Base-by-base conservation (phyloP, 2,888 invertebrate species). In the Ichneumon xanthorius region DNA sequence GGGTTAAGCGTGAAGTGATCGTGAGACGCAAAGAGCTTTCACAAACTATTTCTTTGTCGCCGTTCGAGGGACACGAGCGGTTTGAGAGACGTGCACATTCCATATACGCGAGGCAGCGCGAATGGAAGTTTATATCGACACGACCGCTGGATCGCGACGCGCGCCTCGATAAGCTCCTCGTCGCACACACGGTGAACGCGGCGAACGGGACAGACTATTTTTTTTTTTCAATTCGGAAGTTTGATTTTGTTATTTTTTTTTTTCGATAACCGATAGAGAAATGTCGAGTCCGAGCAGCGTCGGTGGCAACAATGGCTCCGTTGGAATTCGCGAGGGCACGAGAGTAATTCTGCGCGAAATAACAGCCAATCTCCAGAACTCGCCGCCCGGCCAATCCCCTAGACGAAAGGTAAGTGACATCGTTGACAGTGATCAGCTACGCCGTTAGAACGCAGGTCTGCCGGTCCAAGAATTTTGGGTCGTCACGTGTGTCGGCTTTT, bases 301-400 rank as follows among this genome's bases (percentile, higher is more conserved):
- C 19, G 80, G 87, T 40, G 86, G 75, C 19, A 86, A 81, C 78
- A 81, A 70, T 68, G 80, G 61, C 45, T 76, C 89, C 19, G 75
- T 86, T 6, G 88, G 83, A 50, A 75, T 75, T 82, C 91, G 92
- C n/a, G 92, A 92, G 67, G 92, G 92, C 7, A 91, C 90, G 30
- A 89, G 91, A 68, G 89, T 92, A 11, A 89, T 92, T 50, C 87
- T 92, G 45, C 90, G 91, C 33, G 92, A 92, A 85, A 92, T 92
- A 76, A 92, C 92, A 40, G 92, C 91, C n/a, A 88, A 89, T 16
- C 88, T 92, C 55, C 91, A 92, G 37, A 92, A 92, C 88, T 92
- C 92, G 16, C 85, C 92, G 16, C 88, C 90, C 19, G 80, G 85
- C 55, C 89, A 88, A 30, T 65, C 87, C 37, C 71, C 88, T 16